phyloP scores from a whole-genome alignment of 2,888 invertebrate genomes.

The Agrotis exclamationis region DNA sequence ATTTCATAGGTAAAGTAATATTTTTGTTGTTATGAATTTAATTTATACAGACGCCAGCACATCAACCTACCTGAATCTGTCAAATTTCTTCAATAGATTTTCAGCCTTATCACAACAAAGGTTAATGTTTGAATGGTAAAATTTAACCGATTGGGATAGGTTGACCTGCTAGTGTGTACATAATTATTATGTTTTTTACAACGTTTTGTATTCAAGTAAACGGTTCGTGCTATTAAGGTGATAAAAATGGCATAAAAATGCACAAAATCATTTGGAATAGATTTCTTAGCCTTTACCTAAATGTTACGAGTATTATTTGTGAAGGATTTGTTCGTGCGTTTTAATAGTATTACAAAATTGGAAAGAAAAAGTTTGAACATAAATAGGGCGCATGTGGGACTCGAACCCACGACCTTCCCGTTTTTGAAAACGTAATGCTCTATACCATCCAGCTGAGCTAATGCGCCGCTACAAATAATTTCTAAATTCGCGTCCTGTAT shows the following conservation, averaged over 20 bases:
- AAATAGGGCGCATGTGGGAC: constrained; percentile 38
- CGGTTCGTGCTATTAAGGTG: background rate
- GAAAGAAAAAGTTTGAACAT: background rate
- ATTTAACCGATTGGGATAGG: no score
- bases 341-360: background rate
- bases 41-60: no score
- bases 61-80: no score
- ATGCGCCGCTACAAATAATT: constrained; percentile 4
- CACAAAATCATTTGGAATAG: background rate
- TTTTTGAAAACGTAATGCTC: constrained; percentile 31
- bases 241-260: background rate
- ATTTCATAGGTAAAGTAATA: no score
- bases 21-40: no score
- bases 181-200: no score
- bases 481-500: constrained; percentile 10
- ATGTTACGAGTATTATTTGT: no score
- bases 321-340: background rate
- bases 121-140: no score
- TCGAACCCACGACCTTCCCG: constrained; percentile 43
- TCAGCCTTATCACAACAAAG: no score
- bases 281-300: no score
- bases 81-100: no score
- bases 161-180: no score
- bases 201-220: background rate
- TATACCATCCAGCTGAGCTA: constrained; percentile 37